Conservation (phyloP, 2,888 invertebrate species). For the Galeruca laticollis region DNA sequence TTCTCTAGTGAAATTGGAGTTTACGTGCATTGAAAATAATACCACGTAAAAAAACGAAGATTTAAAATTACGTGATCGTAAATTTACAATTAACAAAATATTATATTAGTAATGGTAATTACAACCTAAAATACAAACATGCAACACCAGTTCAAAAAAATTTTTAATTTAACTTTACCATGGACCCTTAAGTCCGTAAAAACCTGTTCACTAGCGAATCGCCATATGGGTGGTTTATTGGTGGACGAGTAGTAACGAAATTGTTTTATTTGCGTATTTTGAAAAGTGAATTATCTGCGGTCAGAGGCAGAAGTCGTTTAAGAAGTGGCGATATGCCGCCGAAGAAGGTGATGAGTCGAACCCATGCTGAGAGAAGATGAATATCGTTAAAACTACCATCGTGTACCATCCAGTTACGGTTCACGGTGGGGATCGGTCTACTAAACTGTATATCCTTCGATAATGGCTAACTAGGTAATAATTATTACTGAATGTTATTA, state of each 20-base stretch:
- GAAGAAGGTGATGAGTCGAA: slow-evolving; percentile 55
- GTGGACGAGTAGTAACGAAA: slow-evolving; percentile 40
- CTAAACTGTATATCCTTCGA: slow-evolving; percentile 16
- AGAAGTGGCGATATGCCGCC: slow-evolving; percentile 56
- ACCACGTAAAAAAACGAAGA: too few species aligned
- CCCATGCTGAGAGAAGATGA: slow-evolving; percentile 56
- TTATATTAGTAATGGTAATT: too few species aligned
- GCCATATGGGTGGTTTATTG: slow-evolving; percentile 45
- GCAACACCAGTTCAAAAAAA: too few species aligned
- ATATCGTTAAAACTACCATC: slow-evolving; percentile 46
- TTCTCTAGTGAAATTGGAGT: too few species aligned
- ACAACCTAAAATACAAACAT: too few species aligned
- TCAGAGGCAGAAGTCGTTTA: slow-evolving; percentile 55
- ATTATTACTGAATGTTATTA: background rate
- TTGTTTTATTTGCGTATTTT: slow-evolving; percentile 49
- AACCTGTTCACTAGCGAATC: slow-evolving; percentile 26
- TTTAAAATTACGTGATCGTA: too few species aligned
- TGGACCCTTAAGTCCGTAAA: slow-evolving; percentile 20
- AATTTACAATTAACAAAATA: too few species aligned
- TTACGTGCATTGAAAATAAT: too few species aligned
- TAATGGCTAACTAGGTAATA: slow-evolving; percentile 8
- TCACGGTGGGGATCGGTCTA: slow-evolving; percentile 11
- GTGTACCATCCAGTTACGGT: slow-evolving; percentile 9
- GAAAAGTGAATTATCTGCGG: slow-evolving; percentile 48
- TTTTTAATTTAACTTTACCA: background rate